phyloP scores from a whole-genome alignment of 2,113 vertebrate species.

The Reinhardtius hippoglossoides region DNA sequence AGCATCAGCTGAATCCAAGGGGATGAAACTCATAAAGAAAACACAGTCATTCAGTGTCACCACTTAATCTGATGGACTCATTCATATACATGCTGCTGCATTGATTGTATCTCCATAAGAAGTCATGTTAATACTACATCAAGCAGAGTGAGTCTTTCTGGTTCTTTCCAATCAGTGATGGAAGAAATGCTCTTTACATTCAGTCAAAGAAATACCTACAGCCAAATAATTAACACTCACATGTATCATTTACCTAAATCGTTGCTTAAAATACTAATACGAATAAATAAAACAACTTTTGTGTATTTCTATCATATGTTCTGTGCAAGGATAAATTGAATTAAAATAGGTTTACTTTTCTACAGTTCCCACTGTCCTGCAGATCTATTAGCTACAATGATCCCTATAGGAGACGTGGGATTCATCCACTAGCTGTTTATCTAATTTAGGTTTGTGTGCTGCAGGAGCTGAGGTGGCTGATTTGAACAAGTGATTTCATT shows the following conservation, averaged over 20 bases:
- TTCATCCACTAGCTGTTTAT: neutral
- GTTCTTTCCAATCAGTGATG: neutral
- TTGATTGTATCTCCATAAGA: conserved; percentile 55
- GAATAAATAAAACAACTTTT: too few species aligned
- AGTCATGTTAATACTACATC: conserved; percentile 45
- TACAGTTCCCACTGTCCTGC: too few species aligned
- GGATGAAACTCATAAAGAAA: conserved; percentile 32
- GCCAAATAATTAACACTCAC: neutral
- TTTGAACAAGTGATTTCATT: neutral
- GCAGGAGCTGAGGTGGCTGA: neutral
- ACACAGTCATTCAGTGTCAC: conserved; percentile 6
- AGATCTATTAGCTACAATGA: neutral
- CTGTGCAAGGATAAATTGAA: neutral
- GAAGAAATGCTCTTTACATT: too few species aligned
- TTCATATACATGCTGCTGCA: conserved; percentile 9
- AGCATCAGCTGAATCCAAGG: conserved; percentile 17
- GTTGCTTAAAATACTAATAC: neutral
- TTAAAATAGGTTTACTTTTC: too few species aligned
- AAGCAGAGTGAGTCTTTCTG: neutral
- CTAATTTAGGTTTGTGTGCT: neutral
- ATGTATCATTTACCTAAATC: neutral
- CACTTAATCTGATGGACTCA: conserved; percentile 48
- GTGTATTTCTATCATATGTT: neutral
- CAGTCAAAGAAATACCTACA: too few species aligned
- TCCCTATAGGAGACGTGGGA: neutral